Evolutionary conservation across 2,888 invertebrate genomes (phyloP).

Genomic region (Drosophila buzzatii): DNA sequence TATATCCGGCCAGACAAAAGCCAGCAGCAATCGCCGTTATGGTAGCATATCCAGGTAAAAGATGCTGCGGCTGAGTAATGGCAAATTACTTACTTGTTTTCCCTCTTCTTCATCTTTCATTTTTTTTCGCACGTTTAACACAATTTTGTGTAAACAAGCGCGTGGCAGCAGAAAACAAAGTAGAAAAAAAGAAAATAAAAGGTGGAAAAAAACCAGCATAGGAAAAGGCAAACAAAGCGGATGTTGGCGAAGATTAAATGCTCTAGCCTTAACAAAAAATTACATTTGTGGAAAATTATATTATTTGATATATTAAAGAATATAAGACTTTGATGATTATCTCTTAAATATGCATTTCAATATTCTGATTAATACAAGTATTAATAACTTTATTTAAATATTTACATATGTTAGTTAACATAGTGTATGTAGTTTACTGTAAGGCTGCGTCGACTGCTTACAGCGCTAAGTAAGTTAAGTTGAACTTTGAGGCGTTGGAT

Average conservation of each 20-base stretch:
- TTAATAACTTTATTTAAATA: background rate
- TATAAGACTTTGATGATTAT: background rate
- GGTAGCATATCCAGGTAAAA: slow-evolving; percentile 15
- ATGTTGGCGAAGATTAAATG: slow-evolving; percentile 12
- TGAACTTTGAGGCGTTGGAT: background rate
- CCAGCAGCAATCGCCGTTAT: slow-evolving; percentile 26
- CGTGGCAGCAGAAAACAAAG: slow-evolving; percentile 17
- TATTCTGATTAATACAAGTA: background rate
- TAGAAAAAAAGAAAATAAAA: slow-evolving; percentile 10
- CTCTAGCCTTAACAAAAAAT: background rate
- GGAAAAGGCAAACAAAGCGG: slow-evolving; percentile 3
- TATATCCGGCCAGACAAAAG: slow-evolving; percentile 16
- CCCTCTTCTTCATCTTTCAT: background rate
- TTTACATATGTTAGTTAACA: background rate
- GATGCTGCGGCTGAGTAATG: slow-evolving; percentile 62
- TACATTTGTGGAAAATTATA: background rate
- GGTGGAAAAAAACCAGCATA: slow-evolving; percentile 1
- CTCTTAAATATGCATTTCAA: background rate
- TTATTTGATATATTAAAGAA: background rate
- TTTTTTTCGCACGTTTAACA: slow-evolving; percentile 77
- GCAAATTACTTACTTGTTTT: slow-evolving; percentile 64
- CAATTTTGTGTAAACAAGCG: slow-evolving; percentile 73
- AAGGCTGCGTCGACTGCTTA: background rate
- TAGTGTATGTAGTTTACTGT: background rate
- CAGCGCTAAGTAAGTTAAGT: background rate